Percentiles rank a stretch among this genome's conserved stretches.
These are phyloP conservation scores for Aphidoletes aphidimyza DNA, from an alignment of 2,888 invertebrate species.

Conservation along the genomic window DNA sequence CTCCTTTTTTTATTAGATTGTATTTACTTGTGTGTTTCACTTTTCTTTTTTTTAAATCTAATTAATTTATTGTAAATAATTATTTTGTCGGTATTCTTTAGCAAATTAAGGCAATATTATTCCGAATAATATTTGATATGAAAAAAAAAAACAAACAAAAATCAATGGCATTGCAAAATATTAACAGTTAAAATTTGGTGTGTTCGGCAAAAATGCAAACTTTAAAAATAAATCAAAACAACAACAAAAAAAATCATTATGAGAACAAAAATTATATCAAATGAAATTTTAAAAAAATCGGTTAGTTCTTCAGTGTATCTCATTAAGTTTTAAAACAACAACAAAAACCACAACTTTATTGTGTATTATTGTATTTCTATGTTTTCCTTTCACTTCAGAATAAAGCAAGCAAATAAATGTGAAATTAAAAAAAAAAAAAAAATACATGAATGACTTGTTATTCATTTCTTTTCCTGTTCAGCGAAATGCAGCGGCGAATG, in stretches of 20 bases:
- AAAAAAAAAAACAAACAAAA: not conserved
- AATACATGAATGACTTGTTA: not conserved
- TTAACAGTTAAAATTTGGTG: not conserved
- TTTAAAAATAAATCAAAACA: not conserved
- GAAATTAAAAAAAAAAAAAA: not conserved
- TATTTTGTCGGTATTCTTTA: slow-evolving; percentile 35
- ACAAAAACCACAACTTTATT: not conserved
- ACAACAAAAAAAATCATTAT: not conserved
- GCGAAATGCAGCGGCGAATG: not conserved
- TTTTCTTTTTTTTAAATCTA: slow-evolving; percentile 13
- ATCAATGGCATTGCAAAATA: slow-evolving; percentile 31
- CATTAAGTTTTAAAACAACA: slow-evolving; percentile 22
- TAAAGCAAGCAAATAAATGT: slow-evolving; percentile 51
- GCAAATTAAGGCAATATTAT: not conserved
- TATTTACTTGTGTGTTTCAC: slow-evolving; percentile 27
- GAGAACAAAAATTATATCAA: not conserved
- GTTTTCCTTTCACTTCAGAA: not conserved
- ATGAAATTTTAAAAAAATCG: not conserved
- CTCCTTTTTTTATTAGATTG: not conserved
- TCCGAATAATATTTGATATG: not conserved
- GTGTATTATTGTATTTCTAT: slow-evolving; percentile 32
- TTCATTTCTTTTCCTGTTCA: not conserved
- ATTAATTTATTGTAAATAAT: slow-evolving; percentile 53
- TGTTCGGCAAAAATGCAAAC: not conserved
- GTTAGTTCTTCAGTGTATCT: slow-evolving; percentile 43